Conservation (phyloP, 2,113 vertebrate genomes). For the Sturnus vulgaris region DNA sequence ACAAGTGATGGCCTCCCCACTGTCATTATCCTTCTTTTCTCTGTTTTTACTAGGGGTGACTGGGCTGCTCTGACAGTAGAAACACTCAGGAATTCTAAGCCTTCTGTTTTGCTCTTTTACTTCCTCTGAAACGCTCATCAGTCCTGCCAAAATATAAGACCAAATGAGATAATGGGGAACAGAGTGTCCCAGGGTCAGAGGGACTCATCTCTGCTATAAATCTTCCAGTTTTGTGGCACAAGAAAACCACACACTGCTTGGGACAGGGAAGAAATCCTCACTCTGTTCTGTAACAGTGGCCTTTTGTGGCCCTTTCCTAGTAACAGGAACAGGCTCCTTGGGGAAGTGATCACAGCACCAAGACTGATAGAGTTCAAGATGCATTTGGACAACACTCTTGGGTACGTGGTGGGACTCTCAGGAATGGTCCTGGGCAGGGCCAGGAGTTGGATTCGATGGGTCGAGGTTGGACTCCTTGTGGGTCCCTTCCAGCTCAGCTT, state of each 20-base stretch:
- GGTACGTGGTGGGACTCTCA: background rate
- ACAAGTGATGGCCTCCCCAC: background rate
- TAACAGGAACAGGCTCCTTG: background rate
- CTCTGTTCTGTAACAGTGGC: background rate
- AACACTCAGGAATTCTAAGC: background rate
- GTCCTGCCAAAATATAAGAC: background rate
- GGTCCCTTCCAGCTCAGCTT: background rate
- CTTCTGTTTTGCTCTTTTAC: background rate
- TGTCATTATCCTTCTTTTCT: background rate
- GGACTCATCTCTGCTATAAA: background rate
- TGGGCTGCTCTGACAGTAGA: background rate
- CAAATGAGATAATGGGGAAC: background rate
- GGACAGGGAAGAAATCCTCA: background rate
- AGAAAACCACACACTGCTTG: background rate
- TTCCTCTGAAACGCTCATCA: background rate
- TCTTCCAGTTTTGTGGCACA: background rate
- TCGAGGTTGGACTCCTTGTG: background rate
- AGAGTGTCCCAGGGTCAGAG: background rate
- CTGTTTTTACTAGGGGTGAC: background rate
- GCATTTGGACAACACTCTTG: background rate
- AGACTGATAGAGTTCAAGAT: background rate
- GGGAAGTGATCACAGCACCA: background rate
- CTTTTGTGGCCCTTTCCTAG: background rate
- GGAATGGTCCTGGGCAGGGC: background rate
- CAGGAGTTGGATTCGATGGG: fast-evolving